Percentiles rank a stretch among this genome's conserved stretches.
Conservation (phyloP, 2,797 vertebrate genomes). For the Manis crassicaudata region DNA sequence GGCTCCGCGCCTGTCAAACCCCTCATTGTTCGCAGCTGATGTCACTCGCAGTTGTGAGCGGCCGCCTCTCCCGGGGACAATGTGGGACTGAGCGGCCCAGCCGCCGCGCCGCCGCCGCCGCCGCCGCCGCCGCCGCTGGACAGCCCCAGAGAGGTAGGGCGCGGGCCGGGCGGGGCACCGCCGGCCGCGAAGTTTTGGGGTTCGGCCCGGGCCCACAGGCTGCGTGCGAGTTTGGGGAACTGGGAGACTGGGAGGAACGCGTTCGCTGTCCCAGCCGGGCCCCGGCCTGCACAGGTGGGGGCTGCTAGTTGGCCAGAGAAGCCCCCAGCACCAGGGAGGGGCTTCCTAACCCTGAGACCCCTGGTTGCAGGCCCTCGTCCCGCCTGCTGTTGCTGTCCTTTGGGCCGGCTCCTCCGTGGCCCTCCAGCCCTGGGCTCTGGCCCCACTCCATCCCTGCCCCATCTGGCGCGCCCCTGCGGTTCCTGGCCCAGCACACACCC, state of each 20-base stretch:
- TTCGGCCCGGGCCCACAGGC: constrained; percentile 47
- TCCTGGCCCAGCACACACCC: constrained; percentile 60
- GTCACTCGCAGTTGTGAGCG: constrained; percentile 85
- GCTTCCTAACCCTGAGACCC: constrained; percentile 16
- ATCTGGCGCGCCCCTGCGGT: constrained; percentile 46
- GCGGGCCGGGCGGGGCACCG: constrained; percentile 75
- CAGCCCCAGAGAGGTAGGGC: constrained; percentile 82
- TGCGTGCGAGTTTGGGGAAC: not conserved
- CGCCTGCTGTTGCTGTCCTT: constrained; percentile 18
- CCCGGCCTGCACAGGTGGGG: constrained; percentile 69
- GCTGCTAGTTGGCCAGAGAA: constrained; percentile 28
- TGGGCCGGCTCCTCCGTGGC: not conserved
- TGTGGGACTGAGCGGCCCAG: constrained; percentile 86
- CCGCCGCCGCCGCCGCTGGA: constrained; percentile 65
- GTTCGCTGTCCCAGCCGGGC: not conserved
- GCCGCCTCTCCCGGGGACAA: constrained; percentile 85
- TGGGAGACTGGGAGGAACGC: constrained; percentile 15
- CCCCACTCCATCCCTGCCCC: not conserved
- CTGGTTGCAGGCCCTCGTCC: constrained; percentile 26
- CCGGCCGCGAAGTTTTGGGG: constrained; percentile 71
- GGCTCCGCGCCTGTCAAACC: constrained; percentile 86
- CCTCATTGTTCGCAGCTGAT: constrained; percentile 88
- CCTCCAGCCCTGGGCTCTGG: not conserved
- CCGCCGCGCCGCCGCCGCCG: constrained; percentile 73
- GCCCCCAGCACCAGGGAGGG: constrained; percentile 22